Evolutionary conservation across 2,113 vertebrate species (phyloP), one percentile per base, ranked within the genome.

Genomic region (Pycnonotus jocosus): DNA sequence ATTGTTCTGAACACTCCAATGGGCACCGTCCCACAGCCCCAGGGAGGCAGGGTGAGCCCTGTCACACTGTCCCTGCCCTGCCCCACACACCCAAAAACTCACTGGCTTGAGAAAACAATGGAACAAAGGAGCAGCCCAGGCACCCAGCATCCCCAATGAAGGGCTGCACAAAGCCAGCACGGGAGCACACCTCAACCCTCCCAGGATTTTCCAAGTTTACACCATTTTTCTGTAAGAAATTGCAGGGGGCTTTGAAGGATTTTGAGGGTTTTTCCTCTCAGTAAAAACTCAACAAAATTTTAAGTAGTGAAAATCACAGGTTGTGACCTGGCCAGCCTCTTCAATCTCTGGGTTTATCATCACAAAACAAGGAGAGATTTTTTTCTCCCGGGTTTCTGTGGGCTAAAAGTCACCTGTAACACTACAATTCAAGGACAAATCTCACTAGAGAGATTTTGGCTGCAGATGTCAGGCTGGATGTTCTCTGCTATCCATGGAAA

Each of bases 21-120:
- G 10, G 84, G 73, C 38, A 15, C 61, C 21, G 5, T 3, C 11
- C 12, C 81, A 45, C 19, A 6, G 0, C 15, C 31, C 35, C 61
- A 15, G 42, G 30, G 35, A 86, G 88, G 45, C 27, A 30, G 53
- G 85, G 77, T 56, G 79, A 93, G 54, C 72, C 22, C 79, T 93
- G 92, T 92, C 87, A 77, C 71, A 2, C 77, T 38, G 94, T 50
- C 92, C 92, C 48, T 25, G 58, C 81, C 10, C 53, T 40, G 54
- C 69, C 69, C 35, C 62, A 48, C 47, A 53, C 76, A 48, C 61
- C 82, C 88, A 57, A 83, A 68, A 78, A 82, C 66, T 89, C 92
- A 87, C 48, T 78, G 92, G 30, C 54, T 70, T 89, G 93, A 95
- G 88, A 96, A 97, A 86, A 96, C 93, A 97, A 97, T 94, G 51